Conservation (phyloP, 2,113 vertebrate species). For the Rutilus rutilus region DNA sequence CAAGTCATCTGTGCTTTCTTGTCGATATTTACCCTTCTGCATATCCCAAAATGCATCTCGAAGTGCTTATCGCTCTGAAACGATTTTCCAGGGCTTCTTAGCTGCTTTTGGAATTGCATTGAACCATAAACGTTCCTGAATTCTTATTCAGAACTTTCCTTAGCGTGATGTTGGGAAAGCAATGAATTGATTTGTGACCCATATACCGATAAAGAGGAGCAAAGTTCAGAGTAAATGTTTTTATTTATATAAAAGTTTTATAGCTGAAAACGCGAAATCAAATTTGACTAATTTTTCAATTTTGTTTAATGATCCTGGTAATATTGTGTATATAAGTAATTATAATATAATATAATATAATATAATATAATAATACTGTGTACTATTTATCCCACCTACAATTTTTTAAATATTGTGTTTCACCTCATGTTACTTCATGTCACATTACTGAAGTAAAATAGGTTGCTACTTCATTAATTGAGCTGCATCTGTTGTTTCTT, state of each 20-base stretch:
- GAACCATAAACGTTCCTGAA: neutral
- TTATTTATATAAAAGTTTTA: neutral
- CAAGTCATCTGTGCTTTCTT: slow-evolving; percentile 49
- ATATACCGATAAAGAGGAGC: neutral
- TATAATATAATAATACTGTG: too few species aligned
- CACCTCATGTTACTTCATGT: too few species aligned
- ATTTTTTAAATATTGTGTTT: too few species aligned
- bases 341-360: too few species aligned
- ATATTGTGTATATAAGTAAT: neutral
- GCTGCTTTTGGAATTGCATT: neutral
- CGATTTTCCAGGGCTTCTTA: slow-evolving; percentile 19
- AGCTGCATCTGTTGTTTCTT: too few species aligned
- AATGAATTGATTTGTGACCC: neutral
- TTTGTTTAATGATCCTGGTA: neutral
- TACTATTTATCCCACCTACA: too few species aligned
- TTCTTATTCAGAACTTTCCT: neutral
- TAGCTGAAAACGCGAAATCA: neutral
- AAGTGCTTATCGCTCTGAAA: slow-evolving; percentile 9
- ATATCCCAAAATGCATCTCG: slow-evolving; percentile 42
- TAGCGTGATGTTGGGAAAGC: neutral
- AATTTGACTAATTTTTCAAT: neutral
- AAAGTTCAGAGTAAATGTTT: neutral
- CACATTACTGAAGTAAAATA: neutral
- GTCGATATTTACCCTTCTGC: slow-evolving; percentile 53
- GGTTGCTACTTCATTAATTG: neutral